Conservation (phyloP, 2,888 invertebrate genomes). For the Sarcophaga subvicina region DNA sequence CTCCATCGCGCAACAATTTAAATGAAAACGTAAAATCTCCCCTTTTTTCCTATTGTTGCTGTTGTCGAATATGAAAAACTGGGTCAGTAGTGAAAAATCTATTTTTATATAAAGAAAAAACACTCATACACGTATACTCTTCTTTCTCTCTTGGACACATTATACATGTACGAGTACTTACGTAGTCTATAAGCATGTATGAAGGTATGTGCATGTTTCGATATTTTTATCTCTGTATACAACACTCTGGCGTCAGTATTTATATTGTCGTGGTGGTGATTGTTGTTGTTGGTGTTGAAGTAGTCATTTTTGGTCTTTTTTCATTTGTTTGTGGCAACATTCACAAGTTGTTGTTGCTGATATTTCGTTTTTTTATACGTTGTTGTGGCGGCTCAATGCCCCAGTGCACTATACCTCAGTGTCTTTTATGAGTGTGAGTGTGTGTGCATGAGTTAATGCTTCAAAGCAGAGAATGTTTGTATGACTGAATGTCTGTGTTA, state of each 20-base stretch:
- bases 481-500: background rate
- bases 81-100: slow-evolving; percentile 73
- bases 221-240: background rate
- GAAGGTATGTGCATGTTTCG: background rate
- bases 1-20: background rate
- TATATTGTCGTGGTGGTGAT: slow-evolving; percentile 36
- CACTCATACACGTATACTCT: background rate
- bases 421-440: background rate
- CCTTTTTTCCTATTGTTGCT: slow-evolving; percentile 19
- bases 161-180: too few species aligned
- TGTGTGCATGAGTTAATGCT: slow-evolving; percentile 3
- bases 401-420: slow-evolving; percentile 39
- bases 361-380: slow-evolving; percentile 30
- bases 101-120: slow-evolving; percentile 54
- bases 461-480: slow-evolving; percentile 3
- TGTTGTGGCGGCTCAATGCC: slow-evolving; percentile 66
- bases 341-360: slow-evolving; percentile 22
- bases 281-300: slow-evolving; percentile 14
- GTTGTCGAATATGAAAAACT: slow-evolving; percentile 56
- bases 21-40: slow-evolving; percentile 48
- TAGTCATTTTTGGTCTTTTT: slow-evolving; percentile 27
- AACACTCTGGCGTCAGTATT: slow-evolving; percentile 68
- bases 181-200: background rate
- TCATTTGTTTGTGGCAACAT: slow-evolving; percentile 49
- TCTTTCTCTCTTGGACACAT: too few species aligned